Evolutionary conservation across 2,113 vertebrate species (phyloP).

Genomic region (Sigmodon hispidus): DNA sequence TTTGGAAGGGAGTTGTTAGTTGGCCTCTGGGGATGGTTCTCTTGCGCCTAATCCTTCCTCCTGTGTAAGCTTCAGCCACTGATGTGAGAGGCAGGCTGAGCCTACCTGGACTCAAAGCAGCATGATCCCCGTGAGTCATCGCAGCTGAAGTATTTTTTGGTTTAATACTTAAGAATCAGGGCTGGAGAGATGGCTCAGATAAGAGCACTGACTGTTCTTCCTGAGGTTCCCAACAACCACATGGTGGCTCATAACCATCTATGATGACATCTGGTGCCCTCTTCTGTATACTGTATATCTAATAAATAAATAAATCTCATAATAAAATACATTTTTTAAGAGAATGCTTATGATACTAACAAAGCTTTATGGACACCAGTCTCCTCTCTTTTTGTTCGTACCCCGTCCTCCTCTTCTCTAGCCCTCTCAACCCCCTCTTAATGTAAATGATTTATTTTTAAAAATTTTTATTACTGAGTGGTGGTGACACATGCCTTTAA

Average conservation of each 20-base stretch:
- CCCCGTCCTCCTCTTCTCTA: too few species aligned
- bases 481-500: background rate
- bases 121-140: background rate
- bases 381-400: background rate
- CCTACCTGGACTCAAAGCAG: background rate
- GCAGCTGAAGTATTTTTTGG: background rate
- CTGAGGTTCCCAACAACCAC: too few species aligned
- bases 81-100: background rate
- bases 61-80: accelerated
- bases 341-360: background rate
- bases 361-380: background rate
- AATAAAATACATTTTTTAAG: too few species aligned
- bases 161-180: background rate
- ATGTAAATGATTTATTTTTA: background rate
- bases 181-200: too few species aligned
- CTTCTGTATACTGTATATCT: too few species aligned
- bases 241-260: too few species aligned
- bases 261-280: too few species aligned
- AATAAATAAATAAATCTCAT: too few species aligned
- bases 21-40: background rate
- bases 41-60: background rate
- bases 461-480: background rate
- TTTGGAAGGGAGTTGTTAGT: accelerated
- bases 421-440: background rate
- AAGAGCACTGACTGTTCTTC: too few species aligned